Evolutionary conservation across 1,140 invertebrate species (phyloP).

Genomic region (Drosophila baimaii): DNA sequence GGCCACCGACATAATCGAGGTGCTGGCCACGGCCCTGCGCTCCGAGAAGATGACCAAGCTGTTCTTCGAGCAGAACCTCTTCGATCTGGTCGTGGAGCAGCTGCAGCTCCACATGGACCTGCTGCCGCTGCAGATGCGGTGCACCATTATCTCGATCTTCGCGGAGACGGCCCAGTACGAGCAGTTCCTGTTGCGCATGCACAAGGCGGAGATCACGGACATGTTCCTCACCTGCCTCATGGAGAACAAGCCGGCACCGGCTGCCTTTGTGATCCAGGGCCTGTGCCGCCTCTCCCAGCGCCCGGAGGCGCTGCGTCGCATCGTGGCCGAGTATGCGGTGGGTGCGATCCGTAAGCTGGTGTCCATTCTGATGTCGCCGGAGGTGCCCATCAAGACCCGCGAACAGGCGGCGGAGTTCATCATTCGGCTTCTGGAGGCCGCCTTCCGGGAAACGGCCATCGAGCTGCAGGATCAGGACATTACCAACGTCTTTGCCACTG

Average conservation of each 20-base stretch:
- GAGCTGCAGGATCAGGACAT: conserved; percentile 47
- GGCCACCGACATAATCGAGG: conserved; percentile 61
- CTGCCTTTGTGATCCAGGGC: conserved; percentile 55
- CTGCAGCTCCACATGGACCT: conserved; percentile 36
- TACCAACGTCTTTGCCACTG: conserved; percentile 20
- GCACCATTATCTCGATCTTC: conserved; percentile 68
- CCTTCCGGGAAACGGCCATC: conserved; percentile 52
- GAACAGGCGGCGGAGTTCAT: conserved; percentile 70
- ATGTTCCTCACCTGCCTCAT: conserved; percentile 67
- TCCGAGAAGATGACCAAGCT: conserved; percentile 74
- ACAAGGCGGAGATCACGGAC: conserved; percentile 54
- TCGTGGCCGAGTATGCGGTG: conserved; percentile 54
- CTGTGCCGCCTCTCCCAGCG: conserved; percentile 63
- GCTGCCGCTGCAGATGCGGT: conserved; percentile 42
- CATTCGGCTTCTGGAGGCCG: conserved; percentile 45
- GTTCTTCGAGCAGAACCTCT: conserved; percentile 81
- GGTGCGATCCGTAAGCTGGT: conserved; percentile 49
- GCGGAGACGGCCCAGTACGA: conserved; percentile 70
- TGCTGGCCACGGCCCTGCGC: conserved; percentile 68
- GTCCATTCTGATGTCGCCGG: conserved; percentile 36
- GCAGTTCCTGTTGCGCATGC: conserved; percentile 57
- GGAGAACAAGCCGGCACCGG: conserved; percentile 56
- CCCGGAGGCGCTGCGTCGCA: conserved; percentile 48
- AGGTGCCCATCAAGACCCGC: conserved; percentile 62
- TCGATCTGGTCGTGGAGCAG: conserved; percentile 62